Evolutionary conservation across 1,140 invertebrate species (phyloP), one percentile per base, ranked within the genome.

Genomic region (Homalodisca vitripennis): DNA sequence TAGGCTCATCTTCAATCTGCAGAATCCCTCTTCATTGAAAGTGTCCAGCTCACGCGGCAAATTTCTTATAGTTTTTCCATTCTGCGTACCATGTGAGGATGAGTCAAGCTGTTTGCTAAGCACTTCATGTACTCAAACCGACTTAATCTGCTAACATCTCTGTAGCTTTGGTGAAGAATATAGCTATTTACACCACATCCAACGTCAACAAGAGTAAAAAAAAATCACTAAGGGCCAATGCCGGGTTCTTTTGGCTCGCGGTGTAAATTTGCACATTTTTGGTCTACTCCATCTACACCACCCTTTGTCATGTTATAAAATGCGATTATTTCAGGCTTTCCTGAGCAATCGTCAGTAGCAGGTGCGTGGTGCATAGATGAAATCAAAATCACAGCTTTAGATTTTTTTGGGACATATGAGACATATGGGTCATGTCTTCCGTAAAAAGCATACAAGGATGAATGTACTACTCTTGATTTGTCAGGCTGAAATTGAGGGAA

Each of bases 401-500:
- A 13, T 41, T 31, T 62, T 65, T 34, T 34, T 3, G 63, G 63
- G 3, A 65, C 63, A 65, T n/a, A 22, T 29, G 30, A 22, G 22
- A 29, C 3, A 29, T 2, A 26, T 26, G 30, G 14, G 57, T 62
- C 13, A 27, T 3, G 13, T 62, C 57, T 26, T 53, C 22, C 6
- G 57, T 62, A 20, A 62, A n/a, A 62, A 30, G 13, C 57, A 62
- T 62, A 62, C 3, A 62, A 6, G 22, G 22, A 27, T 3, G 57
- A 27, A 14, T 24, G 10, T 13, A 29, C 27, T 62, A 10, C 13
- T 27, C 57, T 6, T 13, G 30, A 14, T 29, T 62, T 62, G 22
- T 31, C 29, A 29, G 57, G 57, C 27, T 26, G 27, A 30, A 62
- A 62, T 26, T 62, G 27, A 10, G 57, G 57, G 47, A 81, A 77